Evolutionary conservation across 2,888 invertebrate genomes (phyloP).

Genomic region (Chelonus formosanus): DNA sequence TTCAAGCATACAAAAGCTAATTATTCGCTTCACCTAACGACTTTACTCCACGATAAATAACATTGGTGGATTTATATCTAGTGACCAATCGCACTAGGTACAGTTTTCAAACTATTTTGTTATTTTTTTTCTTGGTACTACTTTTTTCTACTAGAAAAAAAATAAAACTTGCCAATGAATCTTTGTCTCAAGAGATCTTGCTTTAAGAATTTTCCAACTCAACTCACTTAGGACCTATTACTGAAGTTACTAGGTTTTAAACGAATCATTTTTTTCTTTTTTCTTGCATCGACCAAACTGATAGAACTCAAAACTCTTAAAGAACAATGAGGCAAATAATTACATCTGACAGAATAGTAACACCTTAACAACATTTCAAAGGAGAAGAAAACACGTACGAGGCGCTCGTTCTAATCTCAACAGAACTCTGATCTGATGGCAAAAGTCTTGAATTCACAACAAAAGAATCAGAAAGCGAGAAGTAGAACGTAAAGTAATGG

Average conservation of each 20-base stretch:
- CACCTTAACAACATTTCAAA: too few relatives aligned
- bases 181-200: constrained; percentile 14
- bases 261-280: constrained; percentile 3
- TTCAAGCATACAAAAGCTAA: constrained; percentile 29
- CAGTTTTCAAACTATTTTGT: constrained; percentile 2
- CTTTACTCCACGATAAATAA: constrained; percentile 34
- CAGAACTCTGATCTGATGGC: too few relatives aligned
- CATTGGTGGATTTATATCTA: constrained; percentile 23
- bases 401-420: too few relatives aligned
- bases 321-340: too few relatives aligned
- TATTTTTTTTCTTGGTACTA: constrained; percentile 14
- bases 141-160: neutral
- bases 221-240: constrained; percentile 27
- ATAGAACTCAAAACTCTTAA: too few relatives aligned
- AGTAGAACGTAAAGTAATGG: too few relatives aligned
- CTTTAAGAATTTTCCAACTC: constrained; percentile 25
- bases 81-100: constrained; percentile 18
- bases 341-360: too few relatives aligned
- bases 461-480: too few relatives aligned
- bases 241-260: constrained; percentile 14
- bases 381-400: too few relatives aligned
- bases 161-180: constrained; percentile 24
- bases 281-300: neutral
- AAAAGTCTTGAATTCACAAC: too few relatives aligned
- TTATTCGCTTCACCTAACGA: constrained; percentile 32